phyloP scores from a whole-genome alignment of 1,140 invertebrate species.

The Lysiphlebus fabarum region DNA sequence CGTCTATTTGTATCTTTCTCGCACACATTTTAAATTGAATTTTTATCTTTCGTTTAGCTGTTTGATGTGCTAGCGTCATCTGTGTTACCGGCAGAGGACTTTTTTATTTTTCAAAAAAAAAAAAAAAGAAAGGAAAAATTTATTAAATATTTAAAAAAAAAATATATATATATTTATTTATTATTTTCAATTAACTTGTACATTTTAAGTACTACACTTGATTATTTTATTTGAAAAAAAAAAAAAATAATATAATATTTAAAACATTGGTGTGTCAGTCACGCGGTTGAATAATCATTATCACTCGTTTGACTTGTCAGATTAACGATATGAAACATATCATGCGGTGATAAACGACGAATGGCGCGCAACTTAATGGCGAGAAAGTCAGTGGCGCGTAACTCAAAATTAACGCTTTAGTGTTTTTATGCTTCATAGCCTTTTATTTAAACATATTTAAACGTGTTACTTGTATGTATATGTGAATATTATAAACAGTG shows the following conservation, averaged over 20 bases:
- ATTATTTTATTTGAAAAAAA: no score
- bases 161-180: no score
- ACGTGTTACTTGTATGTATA: neutral
- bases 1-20: slow-evolving; percentile 29
- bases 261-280: no score
- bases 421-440: slow-evolving; percentile 6
- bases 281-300: no score
- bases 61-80: slow-evolving; percentile 8
- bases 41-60: no score
- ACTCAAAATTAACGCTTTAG: slow-evolving; percentile 15
- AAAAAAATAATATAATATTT: no score
- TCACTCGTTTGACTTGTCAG: no score
- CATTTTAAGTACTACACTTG: no score
- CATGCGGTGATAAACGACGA: slow-evolving; percentile 2
- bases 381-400: slow-evolving; percentile 15
- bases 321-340: neutral
- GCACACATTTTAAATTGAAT: slow-evolving; percentile 2
- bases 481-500: neutral
- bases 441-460: neutral
- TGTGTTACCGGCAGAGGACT: slow-evolving; percentile 18
- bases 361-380: slow-evolving; percentile 16
- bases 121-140: no score
- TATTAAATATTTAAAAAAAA: no score
- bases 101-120: no score
- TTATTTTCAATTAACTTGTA: no score